Evolutionary conservation across 2,113 vertebrate genomes (phyloP).

Genomic region (Sterrhoptilus dennistouni): DNA sequence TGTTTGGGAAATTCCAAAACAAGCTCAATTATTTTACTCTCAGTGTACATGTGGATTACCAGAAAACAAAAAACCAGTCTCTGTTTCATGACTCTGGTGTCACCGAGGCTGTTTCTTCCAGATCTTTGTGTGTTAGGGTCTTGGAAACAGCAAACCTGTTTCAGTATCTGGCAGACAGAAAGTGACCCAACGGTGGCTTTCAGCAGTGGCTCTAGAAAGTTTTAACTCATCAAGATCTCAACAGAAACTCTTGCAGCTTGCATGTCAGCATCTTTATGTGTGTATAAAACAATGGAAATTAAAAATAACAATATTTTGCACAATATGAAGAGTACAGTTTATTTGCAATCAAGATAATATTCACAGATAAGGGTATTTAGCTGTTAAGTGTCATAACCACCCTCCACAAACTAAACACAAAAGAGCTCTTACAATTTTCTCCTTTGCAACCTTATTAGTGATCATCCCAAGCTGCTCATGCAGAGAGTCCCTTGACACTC

Average conservation of each 20-base stretch:
- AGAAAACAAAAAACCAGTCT: background rate
- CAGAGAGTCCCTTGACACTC: background rate
- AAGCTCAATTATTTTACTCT: background rate
- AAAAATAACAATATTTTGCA: background rate
- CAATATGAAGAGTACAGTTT: background rate
- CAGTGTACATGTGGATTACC: background rate
- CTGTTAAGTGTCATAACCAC: background rate
- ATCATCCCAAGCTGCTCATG: background rate
- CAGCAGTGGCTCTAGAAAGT: background rate
- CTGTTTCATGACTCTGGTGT: background rate
- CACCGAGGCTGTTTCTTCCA: background rate
- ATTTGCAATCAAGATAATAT: background rate
- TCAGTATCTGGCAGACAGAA: background rate
- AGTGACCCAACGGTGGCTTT: background rate
- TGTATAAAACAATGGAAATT: background rate
- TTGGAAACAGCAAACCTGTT: background rate
- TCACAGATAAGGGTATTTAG: background rate
- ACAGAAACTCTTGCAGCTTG: background rate
- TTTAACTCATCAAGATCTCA: background rate
- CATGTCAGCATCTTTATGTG: rapidly evolving
- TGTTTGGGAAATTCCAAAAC: background rate
- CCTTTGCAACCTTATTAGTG: background rate
- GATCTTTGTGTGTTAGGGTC: background rate
- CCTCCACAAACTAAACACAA: background rate
- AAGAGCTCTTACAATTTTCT: background rate